Evolutionary conservation across 1,140 invertebrate genomes (phyloP), one percentile per base, ranked within the genome.

Genomic region (Scaptomyza graminum): DNA sequence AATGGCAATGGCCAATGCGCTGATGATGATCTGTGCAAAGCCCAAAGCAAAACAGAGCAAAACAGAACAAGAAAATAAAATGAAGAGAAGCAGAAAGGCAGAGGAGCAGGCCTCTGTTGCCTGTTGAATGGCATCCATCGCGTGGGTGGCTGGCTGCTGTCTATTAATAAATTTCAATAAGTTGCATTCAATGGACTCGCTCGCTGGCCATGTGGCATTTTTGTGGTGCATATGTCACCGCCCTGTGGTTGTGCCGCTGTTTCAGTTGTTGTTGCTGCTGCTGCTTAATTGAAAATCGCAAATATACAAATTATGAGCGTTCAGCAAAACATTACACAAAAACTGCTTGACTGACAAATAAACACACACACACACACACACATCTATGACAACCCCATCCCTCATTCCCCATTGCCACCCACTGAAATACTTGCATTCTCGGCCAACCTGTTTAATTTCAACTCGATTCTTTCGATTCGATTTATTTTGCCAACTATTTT

Each of bases 141-240:
- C 61, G 77, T 61, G 76, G 66, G 81, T 79, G 66, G 65, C 18
- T 79, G 66, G 65, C 18, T 15, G 67, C 61, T 61, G 46, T 87
- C 70, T 87, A 87, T 87, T 87, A 85, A 85, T 85, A 85, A 87
- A 87, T 82, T 85, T 87, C 67, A 85, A 87, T 87, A 85, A 82
- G 76, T 76, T 81, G 78, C 69, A 79, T 75, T 73, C 59, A 60
- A 60, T 67, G 56, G 64, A 68, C 57, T 47, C 50, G 37, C 8
- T 12, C 39, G 34, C 65, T 54, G 39, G 81, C 74, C 78, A 78
- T 88, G 78, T 78, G 82, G 83, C 83, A 88, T 87, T 87, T 87
- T 87, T 87, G 82, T 69, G 83, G 67, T 54, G 82, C 75, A 88
- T 87, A 71, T 87, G 78, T 87, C 82, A 87, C 74, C 83, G 65